phyloP scores from a whole-genome alignment of 2,888 invertebrate genomes.

The Dynastes grantii region DNA sequence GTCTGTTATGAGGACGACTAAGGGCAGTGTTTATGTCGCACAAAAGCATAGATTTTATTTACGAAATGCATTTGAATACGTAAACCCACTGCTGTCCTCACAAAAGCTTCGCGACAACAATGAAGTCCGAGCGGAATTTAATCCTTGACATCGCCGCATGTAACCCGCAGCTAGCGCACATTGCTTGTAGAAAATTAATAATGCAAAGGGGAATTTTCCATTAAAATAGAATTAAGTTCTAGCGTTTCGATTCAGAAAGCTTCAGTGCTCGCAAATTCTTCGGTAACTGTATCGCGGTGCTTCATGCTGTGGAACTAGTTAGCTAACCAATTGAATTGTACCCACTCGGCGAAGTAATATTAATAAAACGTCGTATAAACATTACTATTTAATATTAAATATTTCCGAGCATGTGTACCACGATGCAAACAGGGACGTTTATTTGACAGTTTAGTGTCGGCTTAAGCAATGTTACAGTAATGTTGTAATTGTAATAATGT shows the following conservation, averaged over 20 bases:
- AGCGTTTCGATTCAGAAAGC: neutral
- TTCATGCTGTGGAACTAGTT: neutral
- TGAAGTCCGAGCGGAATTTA: slow-evolving; percentile 4
- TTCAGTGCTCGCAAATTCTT: neutral
- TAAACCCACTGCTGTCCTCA: neutral
- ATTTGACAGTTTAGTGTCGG: neutral
- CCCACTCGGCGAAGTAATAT: no score
- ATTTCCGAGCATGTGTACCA: neutral
- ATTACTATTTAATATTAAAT: neutral
- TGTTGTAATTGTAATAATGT: no score
- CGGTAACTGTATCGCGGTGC: neutral
- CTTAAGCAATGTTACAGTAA: no score
- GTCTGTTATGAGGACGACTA: neutral
- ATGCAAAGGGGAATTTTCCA: neutral
- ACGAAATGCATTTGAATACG: slow-evolving; percentile 16
- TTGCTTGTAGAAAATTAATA: slow-evolving; percentile 11
- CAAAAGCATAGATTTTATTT: slow-evolving; percentile 8
- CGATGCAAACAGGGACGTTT: neutral
- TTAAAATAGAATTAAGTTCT: slow-evolving; percentile 5
- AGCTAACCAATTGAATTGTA: neutral
- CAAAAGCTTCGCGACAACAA: slow-evolving; percentile 4
- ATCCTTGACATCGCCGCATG: neutral
- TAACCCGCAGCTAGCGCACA: neutral
- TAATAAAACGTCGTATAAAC: no score
- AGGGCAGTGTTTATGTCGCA: neutral